Evolutionary conservation across 2,888 invertebrate genomes (phyloP), one percentile per base, ranked within the genome.

Genomic region (Zygothrica quintamaculata): DNA sequence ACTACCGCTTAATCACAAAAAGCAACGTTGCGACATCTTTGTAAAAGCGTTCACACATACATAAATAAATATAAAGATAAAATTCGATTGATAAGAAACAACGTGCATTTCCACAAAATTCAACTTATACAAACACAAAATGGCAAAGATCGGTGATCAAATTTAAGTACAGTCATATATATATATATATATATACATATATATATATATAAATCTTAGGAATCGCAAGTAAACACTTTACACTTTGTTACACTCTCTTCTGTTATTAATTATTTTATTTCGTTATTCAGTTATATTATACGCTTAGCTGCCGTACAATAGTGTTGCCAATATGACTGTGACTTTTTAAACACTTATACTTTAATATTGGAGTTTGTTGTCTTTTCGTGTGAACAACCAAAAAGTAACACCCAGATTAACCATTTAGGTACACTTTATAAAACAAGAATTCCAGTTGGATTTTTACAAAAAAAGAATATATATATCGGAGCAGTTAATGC

Each of bases 31-130:
- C 13, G 53, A 34, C 46, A 34, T 22, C 9, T 25, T 36, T 15
- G 29, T 22, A 22, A 2, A 22, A 5, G 5, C 18, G 18, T 22
- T n/a, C n/a, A n/a, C n/a, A 22, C 18, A 29, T 12, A 34, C 6
- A 12, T 4, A 7, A 1, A 9, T 31, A 2, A n/a, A 22, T 33
- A 25, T 39, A 11, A 40, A 61, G 55, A 74, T 70, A 70, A 66
- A 69, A 50, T 9, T 22, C 13, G 37, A 46, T 44, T 66, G 71
- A 71, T 71, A 71, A 71, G 68, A 51, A 70, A 39, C 42, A 47
- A 26, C 61, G 53, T 61, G 71, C 40, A 34, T 15, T 56, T 51
- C n/a, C 16, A 33, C 7, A 29, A 29, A 7, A 29, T 9, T 29
- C 18, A 29, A 29, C n/a, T 29, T 9, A 26, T 29, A 29, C 5